These are phyloP conservation scores for Bursaphelenchus okinawaensis DNA, from an alignment of 2,888 invertebrate species.

Conservation along the genomic window DNA sequence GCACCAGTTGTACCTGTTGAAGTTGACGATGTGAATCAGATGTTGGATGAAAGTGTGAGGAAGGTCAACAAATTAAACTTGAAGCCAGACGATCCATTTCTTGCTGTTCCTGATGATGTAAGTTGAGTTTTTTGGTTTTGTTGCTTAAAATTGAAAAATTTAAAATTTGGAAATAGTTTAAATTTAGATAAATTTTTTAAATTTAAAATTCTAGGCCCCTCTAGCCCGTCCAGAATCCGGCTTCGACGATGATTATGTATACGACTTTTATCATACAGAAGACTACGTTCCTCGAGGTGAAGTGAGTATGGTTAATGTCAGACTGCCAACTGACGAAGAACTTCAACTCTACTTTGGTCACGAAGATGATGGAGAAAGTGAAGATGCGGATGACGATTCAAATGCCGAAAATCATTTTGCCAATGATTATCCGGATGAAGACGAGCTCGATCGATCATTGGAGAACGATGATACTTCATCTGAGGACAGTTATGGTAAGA, in stretches of 20 bases:
- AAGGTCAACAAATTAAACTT: slow-evolving; percentile 6
- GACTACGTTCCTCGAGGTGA: slow-evolving; percentile 5
- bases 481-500: slow-evolving; percentile 23
- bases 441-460: slow-evolving; percentile 17
- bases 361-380: slow-evolving; percentile 32
- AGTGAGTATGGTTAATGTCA: slow-evolving; percentile 17
- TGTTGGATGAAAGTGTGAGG: slow-evolving; percentile 10
- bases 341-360: slow-evolving; percentile 27
- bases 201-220: slow-evolving; percentile 8
- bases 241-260: slow-evolving; percentile 38
- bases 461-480: slow-evolving; percentile 43
- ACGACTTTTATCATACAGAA: slow-evolving; percentile 41
- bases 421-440: slow-evolving; percentile 57
- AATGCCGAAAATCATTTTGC: slow-evolving; percentile 54
- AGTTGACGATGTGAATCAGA: slow-evolving; percentile 9
- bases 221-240: slow-evolving; percentile 14
- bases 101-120: slow-evolving; percentile 24
- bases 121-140: slow-evolving; percentile 1
- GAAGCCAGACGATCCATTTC: slow-evolving; percentile 5
- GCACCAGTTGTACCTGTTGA: slow-evolving; percentile 7
- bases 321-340: slow-evolving; percentile 33
- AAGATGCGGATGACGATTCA: slow-evolving; percentile 45
- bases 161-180: no score
- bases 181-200: background rate
- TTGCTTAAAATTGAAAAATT: slow-evolving; percentile 7